These are phyloP conservation scores for Drosophila percnosoma DNA, from an alignment of 2,888 invertebrate species.

Conservation along the genomic window DNA sequence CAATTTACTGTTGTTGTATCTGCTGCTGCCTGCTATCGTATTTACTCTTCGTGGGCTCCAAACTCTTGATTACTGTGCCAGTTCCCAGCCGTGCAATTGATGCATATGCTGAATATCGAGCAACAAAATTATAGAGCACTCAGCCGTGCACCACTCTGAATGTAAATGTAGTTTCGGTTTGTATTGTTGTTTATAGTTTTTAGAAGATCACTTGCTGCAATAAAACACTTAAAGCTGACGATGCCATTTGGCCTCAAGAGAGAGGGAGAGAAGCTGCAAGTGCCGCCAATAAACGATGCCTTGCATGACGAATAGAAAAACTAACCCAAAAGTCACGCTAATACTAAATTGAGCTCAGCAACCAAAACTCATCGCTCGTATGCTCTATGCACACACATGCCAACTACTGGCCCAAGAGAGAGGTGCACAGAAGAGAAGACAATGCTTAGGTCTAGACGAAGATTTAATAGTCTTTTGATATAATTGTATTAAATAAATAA, in stretches of 20 bases:
- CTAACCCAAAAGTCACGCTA: slow-evolving; percentile 81
- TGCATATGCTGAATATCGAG: slow-evolving; percentile 50
- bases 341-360: slow-evolving; percentile 75
- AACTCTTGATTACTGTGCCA: slow-evolving; percentile 45
- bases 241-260: slow-evolving; percentile 34
- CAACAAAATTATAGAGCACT: slow-evolving; percentile 53
- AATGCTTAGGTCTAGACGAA: neutral
- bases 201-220: slow-evolving; percentile 73
- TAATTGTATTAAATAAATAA: neutral
- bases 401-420: slow-evolving; percentile 9
- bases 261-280: slow-evolving; percentile 23
- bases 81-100: slow-evolving; percentile 37
- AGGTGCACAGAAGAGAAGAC: neutral
- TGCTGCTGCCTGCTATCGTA: slow-evolving; percentile 25
- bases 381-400: slow-evolving; percentile 56
- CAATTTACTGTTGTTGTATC: slow-evolving; percentile 22
- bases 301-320: slow-evolving; percentile 79
- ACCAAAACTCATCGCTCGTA: slow-evolving; percentile 49
- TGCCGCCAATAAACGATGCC: slow-evolving; percentile 69
- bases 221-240: slow-evolving; percentile 65
- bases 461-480: slow-evolving; percentile 6
- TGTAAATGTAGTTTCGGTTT: slow-evolving; percentile 43
- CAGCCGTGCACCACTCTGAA: slow-evolving; percentile 19
- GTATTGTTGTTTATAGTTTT: slow-evolving; percentile 50
- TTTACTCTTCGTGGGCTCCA: slow-evolving; percentile 28